These are phyloP conservation scores for Mus spicilegus DNA, from an alignment of 2,113 vertebrate genomes.

Conservation along the genomic window DNA sequence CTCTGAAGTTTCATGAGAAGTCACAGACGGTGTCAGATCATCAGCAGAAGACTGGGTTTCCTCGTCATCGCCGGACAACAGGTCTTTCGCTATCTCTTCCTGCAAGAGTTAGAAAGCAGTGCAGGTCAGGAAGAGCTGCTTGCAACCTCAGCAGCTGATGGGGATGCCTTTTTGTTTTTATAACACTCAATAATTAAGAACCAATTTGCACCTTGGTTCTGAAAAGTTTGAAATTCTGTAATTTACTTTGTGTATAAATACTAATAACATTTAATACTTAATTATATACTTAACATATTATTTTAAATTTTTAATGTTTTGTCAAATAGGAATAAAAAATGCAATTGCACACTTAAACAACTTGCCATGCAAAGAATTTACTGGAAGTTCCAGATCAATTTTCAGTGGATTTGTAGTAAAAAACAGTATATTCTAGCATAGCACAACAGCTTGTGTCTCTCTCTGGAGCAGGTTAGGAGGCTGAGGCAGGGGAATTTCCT, in stretches of 20 bases:
- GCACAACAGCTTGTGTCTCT: too few relatives aligned
- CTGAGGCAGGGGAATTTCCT: neutral
- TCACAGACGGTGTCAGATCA: slow-evolving; percentile 98
- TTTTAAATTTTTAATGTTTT: neutral
- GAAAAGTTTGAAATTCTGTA: slow-evolving; percentile 29
- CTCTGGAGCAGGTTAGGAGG: neutral
- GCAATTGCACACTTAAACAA: neutral
- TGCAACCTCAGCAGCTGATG: neutral
- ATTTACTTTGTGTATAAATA: slow-evolving; percentile 25
- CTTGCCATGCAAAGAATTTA: neutral
- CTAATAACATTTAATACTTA: slow-evolving; percentile 19
- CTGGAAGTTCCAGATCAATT: neutral
- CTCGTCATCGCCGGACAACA: slow-evolving; percentile 98
- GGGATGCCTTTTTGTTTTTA: neutral
- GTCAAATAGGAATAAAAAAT: neutral
- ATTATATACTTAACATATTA: neutral
- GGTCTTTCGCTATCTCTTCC: slow-evolving; percentile 99
- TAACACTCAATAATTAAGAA: slow-evolving; percentile 5
- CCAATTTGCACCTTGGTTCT: neutral
- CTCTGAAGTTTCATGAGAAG: slow-evolving; percentile 96
- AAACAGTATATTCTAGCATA: neutral
- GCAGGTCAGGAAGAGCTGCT: neutral
- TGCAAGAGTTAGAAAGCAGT: slow-evolving; percentile 79
- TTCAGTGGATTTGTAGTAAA: slow-evolving; percentile 31
- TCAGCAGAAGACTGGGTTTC: slow-evolving; percentile 99